Conservation (phyloP, 2,797 vertebrate genomes). For the Benthosema pterotum region DNA sequence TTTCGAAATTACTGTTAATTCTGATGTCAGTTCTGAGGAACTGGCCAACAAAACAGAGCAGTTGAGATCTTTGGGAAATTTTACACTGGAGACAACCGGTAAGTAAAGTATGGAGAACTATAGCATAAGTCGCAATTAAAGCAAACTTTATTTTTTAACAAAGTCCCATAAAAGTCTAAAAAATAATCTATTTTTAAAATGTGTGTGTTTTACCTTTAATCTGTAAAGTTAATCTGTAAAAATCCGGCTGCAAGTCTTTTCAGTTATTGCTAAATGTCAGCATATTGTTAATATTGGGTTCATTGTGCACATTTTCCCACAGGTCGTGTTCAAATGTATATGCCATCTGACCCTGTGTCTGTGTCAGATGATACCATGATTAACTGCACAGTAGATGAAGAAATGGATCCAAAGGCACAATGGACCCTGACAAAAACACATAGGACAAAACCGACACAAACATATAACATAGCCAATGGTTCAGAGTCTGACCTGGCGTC, state of each 20-base stretch:
- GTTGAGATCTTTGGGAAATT: fast-evolving
- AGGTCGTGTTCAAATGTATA: constrained; percentile 42
- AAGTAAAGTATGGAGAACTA: constrained; percentile 13
- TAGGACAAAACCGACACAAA: fast-evolving
- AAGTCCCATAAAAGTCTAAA: no score
- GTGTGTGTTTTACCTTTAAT: no score
- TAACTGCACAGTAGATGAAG: fast-evolving
- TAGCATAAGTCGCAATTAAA: no score
- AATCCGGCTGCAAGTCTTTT: no score
- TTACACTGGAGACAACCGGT: constrained; percentile 50
- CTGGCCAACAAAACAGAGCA: fast-evolving
- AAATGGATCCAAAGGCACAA: fast-evolving
- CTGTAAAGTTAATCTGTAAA: no score
- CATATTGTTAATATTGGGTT: background rate
- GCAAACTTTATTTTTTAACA: no score
- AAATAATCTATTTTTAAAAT: no score
- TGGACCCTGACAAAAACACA: constrained; percentile 42
- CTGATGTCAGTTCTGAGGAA: fast-evolving
- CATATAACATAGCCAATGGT: constrained; percentile 35
- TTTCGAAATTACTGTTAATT: constrained; percentile 37
- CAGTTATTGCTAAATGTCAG: no score
- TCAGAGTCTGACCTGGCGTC: fast-evolving
- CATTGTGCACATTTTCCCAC: constrained; percentile 6
- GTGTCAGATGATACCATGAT: fast-evolving
- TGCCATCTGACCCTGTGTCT: fast-evolving